Evolutionary conservation across 2,113 vertebrate genomes (phyloP), one percentile per base, ranked within the genome.

Genomic region (Zapus hudsonius): DNA sequence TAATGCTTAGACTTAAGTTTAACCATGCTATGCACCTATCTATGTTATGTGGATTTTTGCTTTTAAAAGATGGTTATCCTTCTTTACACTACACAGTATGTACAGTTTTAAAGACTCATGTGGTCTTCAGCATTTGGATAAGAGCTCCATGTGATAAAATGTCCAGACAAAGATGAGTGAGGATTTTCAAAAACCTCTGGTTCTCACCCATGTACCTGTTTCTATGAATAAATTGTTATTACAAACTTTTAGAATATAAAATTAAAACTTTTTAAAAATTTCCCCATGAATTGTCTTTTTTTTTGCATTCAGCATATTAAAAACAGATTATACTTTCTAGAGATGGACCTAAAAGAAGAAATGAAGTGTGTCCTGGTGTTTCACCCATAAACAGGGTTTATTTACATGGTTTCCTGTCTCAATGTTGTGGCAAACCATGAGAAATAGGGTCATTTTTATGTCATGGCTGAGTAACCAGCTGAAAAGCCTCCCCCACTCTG

Each of bases 161-260:
- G 86, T 70, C 76, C 90, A 57, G 91, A 94, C 42, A 87, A 91
- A 85, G 91, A 70, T 70, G 89, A 95, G 80, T 70, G 89, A 95
- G 80, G 42, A 72, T 92, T 94, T 95, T 73, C 90, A 93, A 64
- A 92, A 95, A 89, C 66, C 44, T 52, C 27, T 31, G 94, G 86
- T 95, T 91, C 93, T 95, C 40, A 23, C 23, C 9, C 79, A 61
- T 91, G 80, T 88, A 40, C 88, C n/a, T 78, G 57, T 94, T 94
- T 16, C 91, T 72, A 10, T 29, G 4, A 52, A 96, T 59, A 89
- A 91, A 81, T 73, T 29, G 93, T 55, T 89, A 74, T 59, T 89
- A 79, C 73, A 97, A 95, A 96, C 75, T 73, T 86, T 79, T 84
- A 57, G 83, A 92, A 90, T 91, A 97, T 74, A 94, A 96, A 97